Evolutionary conservation across 2,888 invertebrate species (phyloP), one percentile per base, ranked within the genome.

Genomic region (Drosophila meridionalis): DNA sequence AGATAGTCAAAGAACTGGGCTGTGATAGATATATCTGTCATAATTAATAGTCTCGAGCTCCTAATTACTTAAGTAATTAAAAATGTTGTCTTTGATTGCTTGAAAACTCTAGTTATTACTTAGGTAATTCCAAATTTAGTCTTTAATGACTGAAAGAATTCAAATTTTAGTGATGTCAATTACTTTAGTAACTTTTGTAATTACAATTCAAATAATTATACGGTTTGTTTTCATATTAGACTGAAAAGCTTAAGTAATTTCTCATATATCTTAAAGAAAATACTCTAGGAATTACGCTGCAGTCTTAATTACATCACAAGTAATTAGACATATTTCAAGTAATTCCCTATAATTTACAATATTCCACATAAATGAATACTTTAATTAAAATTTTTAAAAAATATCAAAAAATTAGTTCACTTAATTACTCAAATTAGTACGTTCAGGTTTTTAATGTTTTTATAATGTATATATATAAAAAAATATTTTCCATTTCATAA

Each of bases 41-140:
- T 3, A 40, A 30, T 4, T 28, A 6, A 32, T 2, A 0, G 38
- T 1, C 20, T 20, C 20, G 20, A 20, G 20, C 1, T 20, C 9
- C 11, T 38, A 60, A 60, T 60, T 48, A 60, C 30, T 40, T 12
- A 30, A 60, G 9, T 34, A 58, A 26, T 58, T 57, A 20, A 56
- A 9, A 12, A 14, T 40, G 5, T 14, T 2, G 9, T 1, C 7
- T 8, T 36, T 14, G 26, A 42, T 42, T 40, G 28, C 30, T 30
- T 12, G 14, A 14, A 9, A 45, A 28, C 36, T 34, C 3, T 20
- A n/a, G 20, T 4, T 12, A 0, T 36, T 36, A 9, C 36, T 36
- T 9, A 11, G 11, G 36, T 36, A 36, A 9, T 36, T 36, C 20
- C 0, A 20, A 20, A 14, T 40, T 14, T 14, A 6, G 9, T 3